Evolutionary conservation across 2,797 vertebrate species (phyloP), one percentile per base, ranked within the genome.

Genomic region (Threskiornis aethiopicus): DNA sequence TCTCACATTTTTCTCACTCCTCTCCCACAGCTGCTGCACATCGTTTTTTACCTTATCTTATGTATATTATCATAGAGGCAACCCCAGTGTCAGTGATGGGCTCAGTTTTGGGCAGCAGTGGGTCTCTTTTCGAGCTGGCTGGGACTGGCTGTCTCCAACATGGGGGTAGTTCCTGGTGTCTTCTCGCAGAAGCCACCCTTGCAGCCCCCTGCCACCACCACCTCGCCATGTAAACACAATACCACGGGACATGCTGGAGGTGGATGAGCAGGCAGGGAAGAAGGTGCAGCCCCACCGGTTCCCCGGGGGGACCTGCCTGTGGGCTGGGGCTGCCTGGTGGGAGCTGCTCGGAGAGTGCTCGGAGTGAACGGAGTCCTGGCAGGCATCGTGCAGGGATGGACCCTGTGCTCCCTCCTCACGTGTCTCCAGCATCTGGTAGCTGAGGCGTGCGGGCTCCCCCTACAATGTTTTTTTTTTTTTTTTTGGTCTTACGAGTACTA

Each of bases 211-310:
- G 12, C 69, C 16, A 10, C 61, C 42, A 44, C 25, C 29, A 24
- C 31, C 52, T 62, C 1, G 0, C 57, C 44, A 18, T 0, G 0
- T 33, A 75, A 87, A 75, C 41, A n/a, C 25, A 49, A 2, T 33
- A 14, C n/a, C 0, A 0, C 39, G 54, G 54, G 70, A 85, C 16
- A 7, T 77, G 55, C 39, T 77, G 70, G 78, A 76, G 41, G 15
- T 47, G 67, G 70, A 41, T 84, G 51, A 31, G 46, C 33, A 69
- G 31, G 12, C 25, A 41, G 73, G 41, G 52, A 70, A 44, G n/a
- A 37, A 8, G 19, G 16, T 81, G n/a, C 61, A 84, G 73, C 28
- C 52, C 41, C 41, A 75, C 2, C 46, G 89, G 54, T 55, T 75
- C 33, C 52, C 15, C 5, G 1, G 8, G 19, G 44, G 6, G 44